Percentiles rank a stretch among this genome's conserved stretches.
These are phyloP conservation scores for Leucophenga maculata DNA, from an alignment of 2,888 invertebrate species.

Conservation along the genomic window DNA sequence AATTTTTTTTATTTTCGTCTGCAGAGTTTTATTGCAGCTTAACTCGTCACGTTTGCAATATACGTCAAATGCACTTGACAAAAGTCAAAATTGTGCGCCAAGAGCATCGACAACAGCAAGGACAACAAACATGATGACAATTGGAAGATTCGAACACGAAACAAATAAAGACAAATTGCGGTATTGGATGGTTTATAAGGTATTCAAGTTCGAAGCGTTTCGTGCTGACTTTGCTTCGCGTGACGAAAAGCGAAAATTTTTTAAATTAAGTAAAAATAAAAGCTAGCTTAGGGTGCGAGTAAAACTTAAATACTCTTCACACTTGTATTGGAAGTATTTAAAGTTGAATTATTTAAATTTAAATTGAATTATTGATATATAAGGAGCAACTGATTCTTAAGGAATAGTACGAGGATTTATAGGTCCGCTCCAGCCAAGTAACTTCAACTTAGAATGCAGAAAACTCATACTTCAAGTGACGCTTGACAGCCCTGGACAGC, in stretches of 20 bases:
- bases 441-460: too few species aligned
- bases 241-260: conserved; percentile 8
- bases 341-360: too few species aligned
- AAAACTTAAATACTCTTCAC: too few species aligned
- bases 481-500: too few species aligned
- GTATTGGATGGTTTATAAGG: conserved; percentile 63
- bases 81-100: conserved; percentile 28
- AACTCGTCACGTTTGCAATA: conserved; percentile 64
- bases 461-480: too few species aligned
- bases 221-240: conserved; percentile 12
- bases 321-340: too few species aligned
- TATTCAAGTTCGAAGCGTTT: conserved; percentile 26
- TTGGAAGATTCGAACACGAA: conserved; percentile 52
- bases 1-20: neutral
- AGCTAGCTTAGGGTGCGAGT: too few species aligned
- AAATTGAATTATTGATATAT: too few species aligned
- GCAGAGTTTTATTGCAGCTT: neutral
- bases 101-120: neutral
- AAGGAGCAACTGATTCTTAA: too few species aligned
- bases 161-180: conserved; percentile 70
- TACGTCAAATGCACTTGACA: conserved; percentile 62
- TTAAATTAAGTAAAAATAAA: conserved; percentile 27
- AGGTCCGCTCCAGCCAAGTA: too few species aligned
- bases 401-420: too few species aligned
- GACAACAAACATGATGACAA: neutral